These are phyloP conservation scores for Hetaerina titia DNA, from an alignment of 2,888 invertebrate genomes.

Conservation along the genomic window DNA sequence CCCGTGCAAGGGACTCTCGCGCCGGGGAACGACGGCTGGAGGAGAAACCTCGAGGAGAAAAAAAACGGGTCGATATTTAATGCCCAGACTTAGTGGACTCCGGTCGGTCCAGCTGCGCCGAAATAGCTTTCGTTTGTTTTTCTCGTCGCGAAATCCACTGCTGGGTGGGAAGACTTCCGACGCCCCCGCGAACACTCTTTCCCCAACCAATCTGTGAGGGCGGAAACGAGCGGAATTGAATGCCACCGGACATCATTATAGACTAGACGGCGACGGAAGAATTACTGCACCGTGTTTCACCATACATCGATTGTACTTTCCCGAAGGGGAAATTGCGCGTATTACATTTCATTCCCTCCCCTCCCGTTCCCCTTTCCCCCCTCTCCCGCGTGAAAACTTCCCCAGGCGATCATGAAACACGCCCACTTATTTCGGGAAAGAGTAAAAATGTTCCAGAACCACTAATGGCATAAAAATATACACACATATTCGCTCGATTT, in stretches of 20 bases:
- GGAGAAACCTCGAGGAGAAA: background rate
- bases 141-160: background rate
- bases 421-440: background rate
- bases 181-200: background rate
- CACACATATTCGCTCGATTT: background rate
- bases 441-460: background rate
- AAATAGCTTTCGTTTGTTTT: slow-evolving; percentile 29
- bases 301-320: background rate
- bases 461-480: background rate
- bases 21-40: background rate
- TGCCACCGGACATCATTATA: background rate
- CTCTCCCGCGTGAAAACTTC: background rate
- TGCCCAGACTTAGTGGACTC: background rate
- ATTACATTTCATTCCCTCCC: background rate
- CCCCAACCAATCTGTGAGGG: background rate
- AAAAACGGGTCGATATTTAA: slow-evolving; percentile 17
- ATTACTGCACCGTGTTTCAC: background rate
- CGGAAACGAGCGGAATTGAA: background rate
- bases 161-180: background rate
- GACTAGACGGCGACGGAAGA: background rate
- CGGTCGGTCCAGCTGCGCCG: background rate
- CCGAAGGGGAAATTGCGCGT: background rate
- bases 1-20: background rate
- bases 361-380: background rate
- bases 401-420: background rate